Base-by-base conservation (phyloP, 2,797 vertebrate genomes). In the Helarctos malayanus region DNA sequence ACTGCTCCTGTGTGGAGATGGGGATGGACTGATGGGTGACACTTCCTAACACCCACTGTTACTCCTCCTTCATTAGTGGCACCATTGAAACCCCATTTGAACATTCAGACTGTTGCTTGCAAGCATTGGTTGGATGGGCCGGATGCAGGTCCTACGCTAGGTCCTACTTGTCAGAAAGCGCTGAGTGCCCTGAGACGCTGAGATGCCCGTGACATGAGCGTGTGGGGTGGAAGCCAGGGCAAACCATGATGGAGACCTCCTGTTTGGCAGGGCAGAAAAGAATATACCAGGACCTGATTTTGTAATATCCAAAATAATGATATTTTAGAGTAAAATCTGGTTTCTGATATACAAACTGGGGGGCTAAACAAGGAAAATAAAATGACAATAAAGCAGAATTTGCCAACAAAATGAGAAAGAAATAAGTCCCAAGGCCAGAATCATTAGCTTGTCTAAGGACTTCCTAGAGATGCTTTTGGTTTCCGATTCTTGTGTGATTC, bases 21-120 rank as follows among this genome's bases (percentile, higher is more conserved):
- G 96, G 89, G 49, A 73, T 78, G 65, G 45, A n/a, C 68, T 63
- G 97, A 92, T 79, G 91, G 91, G 89, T 96, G 92, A 92, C 9
- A 80, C 87, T 57, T 96, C 71, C 89, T 96, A 49, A 73, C 35
- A 86, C 23, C 69, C 27, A 38, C 78, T 92, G 38, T 65, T 94
- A 47, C 63, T 87, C 49, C 91, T 73, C 75, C 96, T 94, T 90
- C 49, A 92, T 80, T 87, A 69, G 54, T 83, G 19, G 76, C 94
- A 79, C 92, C 87, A 80, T 95, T 87, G 88, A 96, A 97, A 90
- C 45, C n/a, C 94, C 47, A 59, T 19, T 75, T 97, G 95, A 96
- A 98, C 88, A 97, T 94, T 91, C 91, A 97, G 97, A 97, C 92
- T 93, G 82, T 93, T 95, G 14, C 91, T 96, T 97, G 75, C 29